Conservation (phyloP, 2,888 invertebrate species). For the Agrochola lychnidis region DNA sequence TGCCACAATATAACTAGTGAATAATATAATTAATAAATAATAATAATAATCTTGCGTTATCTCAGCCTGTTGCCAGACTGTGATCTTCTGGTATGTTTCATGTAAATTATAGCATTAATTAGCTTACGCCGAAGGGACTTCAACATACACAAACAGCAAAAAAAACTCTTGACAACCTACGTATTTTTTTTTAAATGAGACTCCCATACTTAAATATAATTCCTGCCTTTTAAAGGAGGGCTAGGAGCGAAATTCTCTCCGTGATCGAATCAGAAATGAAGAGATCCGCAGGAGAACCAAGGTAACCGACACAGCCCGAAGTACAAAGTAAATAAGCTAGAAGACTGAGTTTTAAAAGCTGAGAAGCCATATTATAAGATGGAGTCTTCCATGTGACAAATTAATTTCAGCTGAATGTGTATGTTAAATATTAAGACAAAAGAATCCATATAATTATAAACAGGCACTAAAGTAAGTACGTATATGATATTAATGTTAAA, state of each 20-base stretch:
- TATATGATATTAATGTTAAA: conserved; percentile 54
- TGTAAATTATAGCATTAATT: conserved; percentile 67
- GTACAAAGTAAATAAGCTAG: background rate
- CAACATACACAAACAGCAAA: conserved; percentile 45
- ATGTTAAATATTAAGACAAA: conserved; percentile 26
- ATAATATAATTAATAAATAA: conserved; percentile 39
- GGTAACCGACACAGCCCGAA: background rate
- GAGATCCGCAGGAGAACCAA: background rate
- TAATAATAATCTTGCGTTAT: conserved; percentile 26
- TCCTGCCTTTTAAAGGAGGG: background rate
- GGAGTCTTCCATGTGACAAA: background rate
- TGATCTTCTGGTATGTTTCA: conserved; percentile 44
- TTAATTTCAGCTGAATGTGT: conserved; percentile 18
- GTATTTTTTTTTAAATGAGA: background rate
- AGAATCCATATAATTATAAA: conserved; percentile 8
- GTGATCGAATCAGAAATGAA: background rate
- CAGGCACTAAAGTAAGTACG: conserved; percentile 55
- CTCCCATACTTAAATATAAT: background rate
- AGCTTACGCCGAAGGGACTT: conserved; percentile 32
- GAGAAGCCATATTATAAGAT: background rate
- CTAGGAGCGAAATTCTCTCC: background rate
- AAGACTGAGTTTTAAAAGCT: conserved; percentile 11
- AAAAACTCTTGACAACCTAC: background rate
- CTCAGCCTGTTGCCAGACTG: conserved; percentile 3
- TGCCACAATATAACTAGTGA: conserved; percentile 32